Evolutionary conservation across 2,888 invertebrate genomes (phyloP), one percentile per base, ranked within the genome.

Genomic region (Xanthorhoe designata): DNA sequence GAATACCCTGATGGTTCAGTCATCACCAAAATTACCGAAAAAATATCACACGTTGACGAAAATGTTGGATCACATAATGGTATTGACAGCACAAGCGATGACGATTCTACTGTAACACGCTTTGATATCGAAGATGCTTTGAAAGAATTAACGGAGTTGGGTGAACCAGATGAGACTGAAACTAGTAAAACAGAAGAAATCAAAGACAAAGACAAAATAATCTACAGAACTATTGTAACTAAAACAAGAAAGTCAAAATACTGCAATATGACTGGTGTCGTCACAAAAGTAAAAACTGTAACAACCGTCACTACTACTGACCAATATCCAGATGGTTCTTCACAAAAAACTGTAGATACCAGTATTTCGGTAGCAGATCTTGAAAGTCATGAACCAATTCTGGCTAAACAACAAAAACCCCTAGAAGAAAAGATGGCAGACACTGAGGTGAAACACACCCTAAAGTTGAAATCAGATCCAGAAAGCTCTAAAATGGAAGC

Each of bases 1-100:
- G 88, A 88, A 78, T 80, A 90, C 68, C 89, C 90, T 8, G 91
- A 92, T 81, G 90, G 92, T 1, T 86, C 90, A 17, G 71, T 90
- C 1, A 81, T 87, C 13, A 89, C 86, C 35, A 91, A 89, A 75
- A 91, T 88, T 4, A 90, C 83, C 75, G 91, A 91, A 82, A 92
- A 88, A 72, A 80, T 89, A 47, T 87, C 89, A 15, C 73, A 89
- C 0, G 24, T 81, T 13, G 92, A 93, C 75, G 84, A 89, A 73
- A 70, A 58, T 61, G 56, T 86, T 10, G 61, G 76, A 6, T 49
- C 70, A 9, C 75, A 78, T 2, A 68, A 70, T 56, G 64, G 67
- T 61, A 42, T 71, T 60, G 54, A 61, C 52, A 54, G 66, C 67
- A 59, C 70, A 38, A 71, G 61, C 38, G 68, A 76, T 61, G 71